phyloP scores from a whole-genome alignment of 2,888 invertebrate species.

The Peribatodes rhomboidaria region DNA sequence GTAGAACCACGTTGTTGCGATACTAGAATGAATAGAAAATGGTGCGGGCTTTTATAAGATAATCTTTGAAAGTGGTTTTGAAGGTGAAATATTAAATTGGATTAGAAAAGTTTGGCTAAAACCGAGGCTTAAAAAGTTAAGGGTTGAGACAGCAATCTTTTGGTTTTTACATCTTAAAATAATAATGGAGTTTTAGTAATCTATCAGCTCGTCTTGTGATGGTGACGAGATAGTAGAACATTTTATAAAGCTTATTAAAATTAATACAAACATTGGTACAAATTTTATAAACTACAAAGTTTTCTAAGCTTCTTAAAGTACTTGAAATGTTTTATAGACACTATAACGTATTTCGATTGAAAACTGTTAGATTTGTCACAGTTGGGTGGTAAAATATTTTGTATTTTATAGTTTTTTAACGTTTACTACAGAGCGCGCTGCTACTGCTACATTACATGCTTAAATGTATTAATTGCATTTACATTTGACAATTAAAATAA shows the following conservation, averaged over 20 bases:
- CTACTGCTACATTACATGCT: too few relatives aligned
- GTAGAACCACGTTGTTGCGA: slow-evolving; percentile 14
- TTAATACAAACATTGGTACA: too few relatives aligned
- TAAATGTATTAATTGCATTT: too few relatives aligned
- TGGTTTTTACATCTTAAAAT: neutral
- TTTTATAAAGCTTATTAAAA: too few relatives aligned
- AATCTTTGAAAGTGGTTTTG: slow-evolving; percentile 29
- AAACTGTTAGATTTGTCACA: neutral
- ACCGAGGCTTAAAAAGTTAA: slow-evolving; percentile 12
- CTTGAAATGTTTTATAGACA: neutral
- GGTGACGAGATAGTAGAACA: too few relatives aligned
- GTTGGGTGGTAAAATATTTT: neutral
- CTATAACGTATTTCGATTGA: neutral
- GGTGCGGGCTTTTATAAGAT: slow-evolving; percentile 6
- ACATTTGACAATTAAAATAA: too few relatives aligned
- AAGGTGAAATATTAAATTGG: slow-evolving; percentile 20
- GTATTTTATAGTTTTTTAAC: neutral
- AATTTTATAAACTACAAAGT: neutral
- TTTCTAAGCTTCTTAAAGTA: neutral
- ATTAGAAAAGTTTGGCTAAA: slow-evolving; percentile 18
- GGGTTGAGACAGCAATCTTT: slow-evolving; percentile 1
- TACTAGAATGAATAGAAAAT: slow-evolving; percentile 16
- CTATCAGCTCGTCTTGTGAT: neutral
- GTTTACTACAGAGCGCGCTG: too few relatives aligned
- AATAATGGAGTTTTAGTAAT: neutral